Base-by-base conservation (phyloP, 2,113 vertebrate genomes). In the Eurystomus gularis region DNA sequence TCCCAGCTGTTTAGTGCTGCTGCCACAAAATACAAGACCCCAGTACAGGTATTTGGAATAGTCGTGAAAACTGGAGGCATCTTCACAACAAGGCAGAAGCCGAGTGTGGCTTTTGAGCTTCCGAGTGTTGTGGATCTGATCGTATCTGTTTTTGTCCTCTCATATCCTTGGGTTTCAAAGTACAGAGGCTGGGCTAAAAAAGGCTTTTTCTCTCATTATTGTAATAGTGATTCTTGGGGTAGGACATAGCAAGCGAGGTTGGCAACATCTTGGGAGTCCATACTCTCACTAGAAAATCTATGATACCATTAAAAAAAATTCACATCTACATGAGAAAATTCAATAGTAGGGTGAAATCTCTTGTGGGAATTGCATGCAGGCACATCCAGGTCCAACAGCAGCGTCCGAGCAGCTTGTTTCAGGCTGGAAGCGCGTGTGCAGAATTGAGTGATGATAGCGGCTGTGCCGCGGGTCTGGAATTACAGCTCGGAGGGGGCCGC, bases 391-490 rank as follows among this genome's bases (percentile, higher is more conserved):
- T 69, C 86, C 81, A 82, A 17, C 44, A 10, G 13, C 5, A 72
- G 57, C n/a, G 39, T 19, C 80, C 68, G 65, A 84, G 40, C 73
- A 65, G 44, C 44, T 88, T 62, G 62, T 84, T 88, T 94, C n/a
- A 17, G 61, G 58, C 49, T 42, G 13, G 70, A 51, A 83, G 64
- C 39, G 15, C 72, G 82, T 91, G 83, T 0, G 0, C 55, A 88
- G 44, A 33, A 69, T 29, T 94, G 96, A 97, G 61, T 87, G 92
- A 96, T 77, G 58, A 84, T 54, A 82, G 86, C 94, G 92, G 82
- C 94, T 96, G 92, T 54, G 77, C 66, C 70, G 40, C 19, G 31
- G 40, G 65, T 94, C 90, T 92, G 49, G n/a, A 76, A 69, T 97
- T 96, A 94, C 96, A 94, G 58, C 40, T 31, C 5, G 1, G 35